Evolutionary conservation across 2,797 vertebrate species (phyloP), one percentile per base, ranked within the genome.

Genomic region (Danio aesculapii): DNA sequence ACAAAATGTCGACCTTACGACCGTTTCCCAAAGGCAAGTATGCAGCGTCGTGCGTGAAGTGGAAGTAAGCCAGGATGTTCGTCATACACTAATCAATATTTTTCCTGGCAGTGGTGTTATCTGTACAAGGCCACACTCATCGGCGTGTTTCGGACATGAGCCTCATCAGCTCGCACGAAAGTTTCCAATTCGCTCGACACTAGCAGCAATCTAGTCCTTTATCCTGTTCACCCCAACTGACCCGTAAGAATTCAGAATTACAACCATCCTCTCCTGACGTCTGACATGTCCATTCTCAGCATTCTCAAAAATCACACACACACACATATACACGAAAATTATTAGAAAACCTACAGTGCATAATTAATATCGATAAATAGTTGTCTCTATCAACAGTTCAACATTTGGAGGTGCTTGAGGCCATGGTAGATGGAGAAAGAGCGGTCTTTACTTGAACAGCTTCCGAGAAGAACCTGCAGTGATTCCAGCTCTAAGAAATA

Each of bases 1-100:
- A 84, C 74, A 59, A 84, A 83, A 79, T 63, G 62, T 82, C 72
- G 75, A 64, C 53, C 63, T 64, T 69, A 59, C 71, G 57, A 55
- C 77, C 53, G 21, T 76, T 86, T 88, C 81, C 82, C 86, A 83
- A 64, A 79, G 68, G 81, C 67, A 76, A 57, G 17, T 72, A 75
- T 70, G 69, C 46, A 44, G 66, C 75, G 61, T 77, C 84, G 85
- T 84, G 85, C 88, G 70, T 89, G 88, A 88, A 76, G 69, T 63
- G 69, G 86, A 81, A 77, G 86, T 85, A 87, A 82, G 76, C 84
- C 90, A 92, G 92, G 93, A 94, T 92, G 92, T 93, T 86, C 84
- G 70, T 81, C 83, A 77, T 78, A 77, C 85, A 84, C 86, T 83
- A 92, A 84, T 89, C 87, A 90, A 83, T 84, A 67, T 89, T 91